Evolutionary conservation across 2,797 vertebrate genomes (phyloP), one percentile per base, ranked within the genome.

Genomic region (Peromyscus melanophrys): DNA sequence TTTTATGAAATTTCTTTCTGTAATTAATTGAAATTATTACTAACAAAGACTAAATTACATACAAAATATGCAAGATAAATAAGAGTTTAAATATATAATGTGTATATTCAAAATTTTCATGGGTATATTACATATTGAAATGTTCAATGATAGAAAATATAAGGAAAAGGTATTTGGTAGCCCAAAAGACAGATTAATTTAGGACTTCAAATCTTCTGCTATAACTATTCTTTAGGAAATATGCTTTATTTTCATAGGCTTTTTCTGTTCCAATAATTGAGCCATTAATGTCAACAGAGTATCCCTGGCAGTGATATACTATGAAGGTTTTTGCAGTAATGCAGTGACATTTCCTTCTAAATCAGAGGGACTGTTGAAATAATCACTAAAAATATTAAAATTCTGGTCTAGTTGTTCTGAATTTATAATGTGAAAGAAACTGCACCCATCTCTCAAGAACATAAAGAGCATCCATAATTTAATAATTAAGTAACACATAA

Each of bases 281-380:
- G 97, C 96, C 95, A 97, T 98, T 98, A 98, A 98, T 98, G 97
- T 98, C 97, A 98, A 88, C 84, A 96, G 91, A 98, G 65, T 97
- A 94, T 98, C 96, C 97, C 97, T 98, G 97, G 96, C 93, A 98
- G 89, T 97, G 96, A 98, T 97, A 98, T 97, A 97, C 96, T 98
- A 96, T 98, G 96, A 96, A 92, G 89, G 93, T 94, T 94, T 98
- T 98, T 96, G 88, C 96, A 98, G 96, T 96, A 96, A 92, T 92
- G 97, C 92, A 97, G 97, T 98, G 97, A 98, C 96, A 98, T 96
- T 98, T 97, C 94, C 97, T 98, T 98, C 97, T 98, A 98, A 97
- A 98, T 98, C 95, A 98, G 98, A 98, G 94, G 93, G 97, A 98
- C 95, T 96, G 97, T 98, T 98, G 96, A 71, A 96, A 97, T 97